Percentiles rank a stretch among this genome's conserved stretches.
These are phyloP conservation scores for Glaucidium brasilianum DNA, from an alignment of 2,113 vertebrate species.

Conservation along the genomic window DNA sequence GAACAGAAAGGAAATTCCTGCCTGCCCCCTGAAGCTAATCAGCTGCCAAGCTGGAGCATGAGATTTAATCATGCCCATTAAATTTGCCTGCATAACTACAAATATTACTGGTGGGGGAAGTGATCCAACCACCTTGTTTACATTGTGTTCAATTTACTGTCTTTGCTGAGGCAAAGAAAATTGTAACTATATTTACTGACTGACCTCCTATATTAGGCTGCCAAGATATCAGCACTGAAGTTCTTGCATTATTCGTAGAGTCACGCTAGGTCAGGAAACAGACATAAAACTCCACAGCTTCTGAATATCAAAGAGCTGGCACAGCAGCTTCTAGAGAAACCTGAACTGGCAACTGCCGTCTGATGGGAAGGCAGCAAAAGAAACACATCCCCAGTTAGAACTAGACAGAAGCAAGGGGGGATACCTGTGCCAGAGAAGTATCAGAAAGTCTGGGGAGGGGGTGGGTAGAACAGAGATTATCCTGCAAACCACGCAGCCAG, in stretches of 20 bases:
- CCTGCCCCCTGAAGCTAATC: conserved; percentile 48
- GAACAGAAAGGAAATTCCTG: conserved; percentile 56
- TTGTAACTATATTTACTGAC: conserved; percentile 5
- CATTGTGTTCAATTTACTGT: not conserved
- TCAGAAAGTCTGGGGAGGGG: not conserved
- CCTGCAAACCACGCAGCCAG: not conserved
- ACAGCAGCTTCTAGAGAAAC: not conserved
- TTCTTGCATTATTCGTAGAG: conserved; percentile 15
- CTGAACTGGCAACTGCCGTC: not conserved
- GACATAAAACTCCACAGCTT: not conserved
- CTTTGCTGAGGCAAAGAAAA: conserved; percentile 42
- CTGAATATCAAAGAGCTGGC: conserved; percentile 39
- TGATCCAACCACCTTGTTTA: conserved; percentile 39
- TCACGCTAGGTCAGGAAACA: conserved; percentile 41
- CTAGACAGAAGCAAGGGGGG: not conserved
- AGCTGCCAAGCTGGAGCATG: conserved; percentile 36
- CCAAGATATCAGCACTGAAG: not conserved
- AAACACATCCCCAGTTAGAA: not conserved
- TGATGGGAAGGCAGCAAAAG: not conserved
- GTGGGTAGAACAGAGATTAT: not conserved
- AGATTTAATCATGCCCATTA: conserved; percentile 41
- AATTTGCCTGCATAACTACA: conserved; percentile 31
- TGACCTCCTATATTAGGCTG: conserved; percentile 12
- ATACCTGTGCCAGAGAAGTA: not conserved
- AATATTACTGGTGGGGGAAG: not conserved